A percentile compares a stretch with the other conserved stretches of the same genome.
phyloP scores from a whole-genome alignment of 2,113 vertebrate species.

The Tetrao urogallus region DNA sequence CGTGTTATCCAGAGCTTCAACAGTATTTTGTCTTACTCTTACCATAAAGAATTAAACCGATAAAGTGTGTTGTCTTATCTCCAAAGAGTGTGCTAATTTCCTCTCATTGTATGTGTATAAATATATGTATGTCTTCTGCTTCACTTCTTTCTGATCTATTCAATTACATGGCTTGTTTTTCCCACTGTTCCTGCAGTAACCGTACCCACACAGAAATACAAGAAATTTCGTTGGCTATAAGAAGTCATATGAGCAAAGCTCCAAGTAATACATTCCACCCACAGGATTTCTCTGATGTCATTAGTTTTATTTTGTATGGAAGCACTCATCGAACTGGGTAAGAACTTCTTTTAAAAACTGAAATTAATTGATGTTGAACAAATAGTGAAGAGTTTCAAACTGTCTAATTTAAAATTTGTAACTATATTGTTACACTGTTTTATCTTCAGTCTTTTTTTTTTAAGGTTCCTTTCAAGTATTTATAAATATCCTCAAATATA shows the following conservation, averaged over 20 bases:
- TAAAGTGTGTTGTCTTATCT: neutral
- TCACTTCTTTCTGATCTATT: neutral
- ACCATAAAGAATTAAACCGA: neutral
- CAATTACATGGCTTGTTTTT: neutral
- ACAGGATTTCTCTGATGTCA: conserved; percentile 98
- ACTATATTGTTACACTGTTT: neutral
- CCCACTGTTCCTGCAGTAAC: conserved; percentile 80
- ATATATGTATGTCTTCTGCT: neutral
- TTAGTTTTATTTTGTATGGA: conserved; percentile 98
- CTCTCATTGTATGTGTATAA: neutral
- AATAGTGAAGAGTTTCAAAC: neutral
- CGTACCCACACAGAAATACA: conserved; percentile 91
- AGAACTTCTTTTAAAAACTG: conserved; percentile 18
- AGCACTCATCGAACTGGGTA: conserved; percentile 94
- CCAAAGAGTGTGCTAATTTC: neutral
- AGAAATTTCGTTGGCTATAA: conserved; percentile 91
- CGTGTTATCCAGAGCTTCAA: neutral
- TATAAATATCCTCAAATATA: neutral
- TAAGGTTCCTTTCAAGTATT: neutral
- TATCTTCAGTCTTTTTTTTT: neutral
- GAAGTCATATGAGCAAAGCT: conserved; percentile 93
- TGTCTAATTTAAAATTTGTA: neutral
- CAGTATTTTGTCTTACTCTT: neutral
- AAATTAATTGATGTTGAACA: neutral
- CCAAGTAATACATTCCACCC: conserved; percentile 97